Evolutionary conservation across 2,797 vertebrate genomes (phyloP).

Genomic region (Enteromius anoplus): DNA sequence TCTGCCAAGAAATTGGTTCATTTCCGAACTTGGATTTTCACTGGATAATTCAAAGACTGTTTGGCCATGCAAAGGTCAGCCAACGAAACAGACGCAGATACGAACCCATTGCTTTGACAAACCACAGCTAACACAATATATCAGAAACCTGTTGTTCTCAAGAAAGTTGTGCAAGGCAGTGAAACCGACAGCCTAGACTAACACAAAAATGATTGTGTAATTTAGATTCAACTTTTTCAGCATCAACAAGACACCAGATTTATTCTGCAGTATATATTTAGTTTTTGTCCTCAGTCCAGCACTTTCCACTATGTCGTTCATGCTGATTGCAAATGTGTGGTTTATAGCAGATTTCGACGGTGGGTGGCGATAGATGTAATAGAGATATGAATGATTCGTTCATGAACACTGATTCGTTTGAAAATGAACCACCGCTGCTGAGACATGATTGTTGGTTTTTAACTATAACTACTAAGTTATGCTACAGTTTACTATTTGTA

Average conservation of each 20-base stretch:
- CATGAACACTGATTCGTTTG: background rate
- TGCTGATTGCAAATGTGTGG: background rate
- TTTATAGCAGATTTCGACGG: background rate
- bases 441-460: background rate
- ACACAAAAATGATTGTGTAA: background rate
- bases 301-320: background rate
- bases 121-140: slow-evolving; percentile 60
- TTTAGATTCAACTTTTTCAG: background rate
- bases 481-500: no score
- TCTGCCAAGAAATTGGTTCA: slow-evolving; percentile 36
- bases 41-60: slow-evolving; percentile 3
- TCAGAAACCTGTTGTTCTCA: slow-evolving; percentile 53
- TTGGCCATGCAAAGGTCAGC: slow-evolving; percentile 63
- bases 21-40: background rate
- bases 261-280: background rate
- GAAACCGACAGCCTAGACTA: slow-evolving; percentile 8
- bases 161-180: slow-evolving; percentile 22
- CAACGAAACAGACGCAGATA: slow-evolving; percentile 70
- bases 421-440: background rate
- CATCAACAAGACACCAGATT: background rate
- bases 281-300: background rate
- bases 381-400: background rate
- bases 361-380: background rate
- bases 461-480: no score
- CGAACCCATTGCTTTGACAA: slow-evolving; percentile 62